Conservation (phyloP, 2,888 invertebrate species). For the Stomorhina lunata region DNA sequence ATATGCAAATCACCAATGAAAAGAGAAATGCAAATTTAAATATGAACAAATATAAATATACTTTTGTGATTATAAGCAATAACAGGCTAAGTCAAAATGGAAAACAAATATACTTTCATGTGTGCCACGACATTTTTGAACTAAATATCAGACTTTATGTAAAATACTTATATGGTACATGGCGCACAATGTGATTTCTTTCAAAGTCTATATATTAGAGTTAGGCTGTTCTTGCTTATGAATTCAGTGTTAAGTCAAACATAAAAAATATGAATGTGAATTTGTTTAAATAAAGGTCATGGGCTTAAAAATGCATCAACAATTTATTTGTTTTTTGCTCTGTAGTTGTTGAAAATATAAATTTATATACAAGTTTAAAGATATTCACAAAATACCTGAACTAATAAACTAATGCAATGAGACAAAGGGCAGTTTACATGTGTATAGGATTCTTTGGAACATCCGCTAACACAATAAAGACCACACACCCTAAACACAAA, state of each 20-base stretch:
- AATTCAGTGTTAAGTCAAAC: background rate
- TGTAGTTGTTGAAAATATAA: background rate
- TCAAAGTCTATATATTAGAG: background rate
- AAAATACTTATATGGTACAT: too few relatives aligned
- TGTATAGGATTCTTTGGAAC: background rate
- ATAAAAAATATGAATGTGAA: background rate
- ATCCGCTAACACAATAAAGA: too few relatives aligned
- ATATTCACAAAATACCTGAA: background rate
- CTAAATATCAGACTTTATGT: too few relatives aligned
- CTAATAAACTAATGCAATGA: background rate
- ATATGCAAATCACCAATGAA: too few relatives aligned
- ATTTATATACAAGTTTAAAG: background rate
- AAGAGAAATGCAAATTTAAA: too few relatives aligned
- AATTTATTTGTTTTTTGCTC: background rate
- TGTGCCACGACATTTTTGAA: too few relatives aligned
- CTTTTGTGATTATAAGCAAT: too few relatives aligned
- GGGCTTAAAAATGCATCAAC: background rate
- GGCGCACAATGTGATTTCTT: too few relatives aligned
- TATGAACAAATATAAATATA: too few relatives aligned
- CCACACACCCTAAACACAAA: too few relatives aligned
- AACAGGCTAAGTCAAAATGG: too few relatives aligned
- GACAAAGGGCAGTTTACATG: background rate
- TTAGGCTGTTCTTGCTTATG: background rate
- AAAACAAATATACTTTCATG: too few relatives aligned
- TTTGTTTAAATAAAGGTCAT: background rate